Base-by-base conservation (phyloP, 2,113 vertebrate species). In the Upupa epops region DNA sequence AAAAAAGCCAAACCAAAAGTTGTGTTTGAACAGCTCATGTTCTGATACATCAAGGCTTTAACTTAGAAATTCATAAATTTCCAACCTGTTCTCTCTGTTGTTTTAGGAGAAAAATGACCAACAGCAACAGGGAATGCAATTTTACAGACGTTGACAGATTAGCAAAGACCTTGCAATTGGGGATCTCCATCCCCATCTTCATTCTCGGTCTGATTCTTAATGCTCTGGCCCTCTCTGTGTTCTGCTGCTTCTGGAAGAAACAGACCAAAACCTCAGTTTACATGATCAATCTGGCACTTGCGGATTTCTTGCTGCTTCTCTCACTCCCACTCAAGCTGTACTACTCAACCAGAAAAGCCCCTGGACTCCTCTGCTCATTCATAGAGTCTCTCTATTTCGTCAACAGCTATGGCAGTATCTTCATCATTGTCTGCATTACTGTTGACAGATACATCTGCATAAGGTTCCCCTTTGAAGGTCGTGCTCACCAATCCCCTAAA, bases 351-450 rank as follows among this genome's bases (percentile, higher is more conserved):
- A 42, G 1, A 4, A 0, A 31, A 46, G 72, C 61, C 0, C 22
- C 89, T 0, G 16, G 34, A 1, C 25, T 79, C 5, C 51, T 98
- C 34, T 99, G 99, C 64, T 98, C 98, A 1, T 79, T 98, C 46
- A 92, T 98, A 37, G 97, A 99, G 86, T 97, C 97, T 46, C 83
- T 98, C 24, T 99, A 99, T 88, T 99, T 99, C 1, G 70, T 98
- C 61, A 98, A 98, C 55, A 99, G 97, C 56, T 99, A 99, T 0
- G 98, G 97, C 26, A 98, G 99, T 69, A 97, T 99, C 95, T 99
- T 98, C 93, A 99, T 97, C 28, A 98, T 98, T 37, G 97, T 97
- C 91, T 98, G 97, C 81, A 99, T 99, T 89, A 98, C 98, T 6
- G 46, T 98, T 5, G 98, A 99, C 86, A 97, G 99, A n/a, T 99